These are phyloP conservation scores for Ricordea florida DNA, from an alignment of 92 coral and sea anemone species.

Conservation along the genomic window DNA sequence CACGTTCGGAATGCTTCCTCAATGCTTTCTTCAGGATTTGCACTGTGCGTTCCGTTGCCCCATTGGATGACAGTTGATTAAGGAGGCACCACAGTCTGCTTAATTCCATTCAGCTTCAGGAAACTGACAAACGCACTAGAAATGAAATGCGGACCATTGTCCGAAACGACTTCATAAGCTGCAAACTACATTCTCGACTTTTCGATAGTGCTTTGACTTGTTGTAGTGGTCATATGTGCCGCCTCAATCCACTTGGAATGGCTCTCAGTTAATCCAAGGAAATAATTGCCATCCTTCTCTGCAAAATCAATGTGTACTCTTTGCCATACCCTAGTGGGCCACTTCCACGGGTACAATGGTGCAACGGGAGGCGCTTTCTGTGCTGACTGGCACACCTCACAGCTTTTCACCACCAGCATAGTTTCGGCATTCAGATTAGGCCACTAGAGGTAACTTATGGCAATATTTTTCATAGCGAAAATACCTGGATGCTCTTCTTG, in stretches of 20 bases:
- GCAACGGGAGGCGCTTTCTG: constrained; percentile 22
- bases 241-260: constrained; percentile 74
- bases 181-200: constrained; percentile 43
- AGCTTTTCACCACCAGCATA: constrained; percentile 22
- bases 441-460: constrained; percentile 27
- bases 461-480: constrained; percentile 8
- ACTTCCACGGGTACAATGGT: constrained; percentile 52
- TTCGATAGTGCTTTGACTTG: constrained; percentile 48
- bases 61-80: too few species aligned
- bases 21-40: too few species aligned
- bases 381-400: constrained; percentile 45
- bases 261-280: constrained; percentile 49
- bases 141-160: constrained; percentile 48
- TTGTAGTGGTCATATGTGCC: constrained; percentile 34
- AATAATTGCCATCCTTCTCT: constrained; percentile 42
- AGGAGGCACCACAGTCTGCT: too few species aligned
- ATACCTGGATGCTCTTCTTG: too few species aligned
- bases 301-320: constrained; percentile 61
- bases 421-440: constrained; percentile 43
- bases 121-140: constrained; percentile 31
- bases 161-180: constrained; percentile 46
- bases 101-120: constrained; percentile 35
- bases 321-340: constrained; percentile 70
- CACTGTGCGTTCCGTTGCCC: too few species aligned
- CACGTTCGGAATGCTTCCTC: too few species aligned